phyloP scores from a whole-genome alignment of 2,113 vertebrate genomes.

The Riparia riparia region DNA sequence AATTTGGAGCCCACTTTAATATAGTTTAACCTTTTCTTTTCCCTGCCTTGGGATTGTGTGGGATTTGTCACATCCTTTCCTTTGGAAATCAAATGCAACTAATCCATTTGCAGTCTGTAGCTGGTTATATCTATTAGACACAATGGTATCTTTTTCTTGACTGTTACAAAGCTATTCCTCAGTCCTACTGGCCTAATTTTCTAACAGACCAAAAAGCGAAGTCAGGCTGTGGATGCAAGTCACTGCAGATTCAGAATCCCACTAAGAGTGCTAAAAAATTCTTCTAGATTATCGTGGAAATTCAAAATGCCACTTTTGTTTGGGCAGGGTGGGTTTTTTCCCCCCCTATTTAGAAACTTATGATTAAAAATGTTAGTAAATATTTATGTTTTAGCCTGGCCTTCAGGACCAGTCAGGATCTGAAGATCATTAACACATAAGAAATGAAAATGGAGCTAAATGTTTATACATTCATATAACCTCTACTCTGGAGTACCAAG shows the following conservation, averaged over 20 bases:
- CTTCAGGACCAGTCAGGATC: not conserved
- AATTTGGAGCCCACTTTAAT: not conserved
- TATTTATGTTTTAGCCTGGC: not conserved
- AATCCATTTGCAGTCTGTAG: not conserved
- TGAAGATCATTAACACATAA: not conserved
- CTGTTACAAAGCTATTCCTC: not conserved
- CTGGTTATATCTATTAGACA: not conserved
- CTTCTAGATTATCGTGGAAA: not conserved
- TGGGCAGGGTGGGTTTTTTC: rapidly evolving
- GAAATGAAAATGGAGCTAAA: not conserved
- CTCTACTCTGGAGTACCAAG: not conserved
- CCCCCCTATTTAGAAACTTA: not conserved
- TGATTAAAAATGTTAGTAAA: not conserved
- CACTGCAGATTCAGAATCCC: not conserved
- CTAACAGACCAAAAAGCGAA: not conserved
- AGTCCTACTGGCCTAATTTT: not conserved
- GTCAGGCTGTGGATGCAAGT: not conserved
- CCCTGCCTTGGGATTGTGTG: not conserved
- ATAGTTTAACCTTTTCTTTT: not conserved
- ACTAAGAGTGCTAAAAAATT: not conserved
- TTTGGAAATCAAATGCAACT: not conserved
- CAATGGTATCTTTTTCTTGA: not conserved
- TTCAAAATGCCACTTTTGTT: not conserved
- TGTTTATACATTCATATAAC: not conserved
- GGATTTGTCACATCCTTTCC: not conserved